Percentiles rank a stretch among this genome's conserved stretches.
These are phyloP conservation scores for Nothoprocta pentlandii DNA, from an alignment of 2,113 vertebrate species.

Conservation along the genomic window DNA sequence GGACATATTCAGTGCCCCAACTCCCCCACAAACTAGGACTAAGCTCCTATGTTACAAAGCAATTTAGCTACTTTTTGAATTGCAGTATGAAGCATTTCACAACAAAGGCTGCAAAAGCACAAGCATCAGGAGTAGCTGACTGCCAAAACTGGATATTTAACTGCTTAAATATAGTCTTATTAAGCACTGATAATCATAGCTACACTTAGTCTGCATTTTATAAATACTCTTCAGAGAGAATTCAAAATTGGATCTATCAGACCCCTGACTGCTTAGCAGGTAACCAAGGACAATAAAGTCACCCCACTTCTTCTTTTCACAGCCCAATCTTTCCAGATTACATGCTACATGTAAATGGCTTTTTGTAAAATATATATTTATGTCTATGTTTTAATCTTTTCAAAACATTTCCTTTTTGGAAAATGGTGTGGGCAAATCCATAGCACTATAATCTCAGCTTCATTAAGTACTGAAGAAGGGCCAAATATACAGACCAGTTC, in stretches of 20 bases:
- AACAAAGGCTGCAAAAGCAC: not conserved
- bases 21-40: not conserved
- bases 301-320: not conserved
- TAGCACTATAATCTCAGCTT: not conserved
- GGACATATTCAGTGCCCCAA: not conserved
- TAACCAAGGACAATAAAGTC: not conserved
- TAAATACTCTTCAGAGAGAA: not conserved
- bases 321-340: not conserved
- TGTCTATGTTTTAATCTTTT: not conserved
- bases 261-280: not conserved
- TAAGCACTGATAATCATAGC: not conserved
- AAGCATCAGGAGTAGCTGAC: not conserved
- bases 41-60: not conserved
- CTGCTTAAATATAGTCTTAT: not conserved
- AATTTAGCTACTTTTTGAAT: not conserved
- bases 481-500: not conserved
- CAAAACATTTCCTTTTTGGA: not conserved
- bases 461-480: not conserved
- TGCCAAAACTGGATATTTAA: not conserved
- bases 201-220: not conserved
- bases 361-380: not conserved
- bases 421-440: not conserved
- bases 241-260: not conserved
- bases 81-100: not conserved
- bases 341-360: not conserved